Conservation (phyloP, 2,888 invertebrate genomes). For the Nephrotoma guestfalica region DNA sequence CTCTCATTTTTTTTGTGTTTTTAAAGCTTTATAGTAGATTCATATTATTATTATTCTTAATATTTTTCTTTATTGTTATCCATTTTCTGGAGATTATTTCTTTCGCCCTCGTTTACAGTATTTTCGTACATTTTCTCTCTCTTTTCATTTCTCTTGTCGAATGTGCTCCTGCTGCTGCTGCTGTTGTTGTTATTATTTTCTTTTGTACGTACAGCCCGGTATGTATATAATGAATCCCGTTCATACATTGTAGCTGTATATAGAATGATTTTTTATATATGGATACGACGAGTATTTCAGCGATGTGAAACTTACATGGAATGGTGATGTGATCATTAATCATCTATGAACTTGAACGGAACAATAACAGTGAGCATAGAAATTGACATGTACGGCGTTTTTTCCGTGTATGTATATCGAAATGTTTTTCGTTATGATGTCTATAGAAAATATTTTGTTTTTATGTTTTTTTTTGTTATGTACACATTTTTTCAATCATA, state of each 20-base stretch:
- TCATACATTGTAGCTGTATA: not conserved
- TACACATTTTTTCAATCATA: not conserved
- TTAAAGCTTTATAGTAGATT: not conserved
- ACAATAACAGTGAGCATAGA: constrained; percentile 4
- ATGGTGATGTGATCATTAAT: not conserved
- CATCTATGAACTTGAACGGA: constrained; percentile 4
- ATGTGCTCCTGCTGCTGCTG: not conserved
- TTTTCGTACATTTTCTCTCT: not conserved
- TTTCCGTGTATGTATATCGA: not conserved
- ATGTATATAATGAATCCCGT: not conserved
- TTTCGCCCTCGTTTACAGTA: not conserved
- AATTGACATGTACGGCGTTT: not conserved
- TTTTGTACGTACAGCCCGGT: not conserved
- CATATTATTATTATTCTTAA: not conserved
- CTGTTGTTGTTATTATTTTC: not conserved
- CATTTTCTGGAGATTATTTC: not conserved
- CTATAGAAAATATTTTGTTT: not conserved
- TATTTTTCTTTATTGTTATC: not conserved
- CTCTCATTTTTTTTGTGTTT: not conserved
- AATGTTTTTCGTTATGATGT: not conserved
- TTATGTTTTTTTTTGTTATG: not conserved
- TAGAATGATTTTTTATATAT: not conserved
- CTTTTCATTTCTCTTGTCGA: not conserved
- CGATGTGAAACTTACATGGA: constrained; percentile 1
- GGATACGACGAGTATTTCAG: not conserved